Conservation (phyloP, 2,113 vertebrate genomes). For the Carettochelys insculpta region DNA sequence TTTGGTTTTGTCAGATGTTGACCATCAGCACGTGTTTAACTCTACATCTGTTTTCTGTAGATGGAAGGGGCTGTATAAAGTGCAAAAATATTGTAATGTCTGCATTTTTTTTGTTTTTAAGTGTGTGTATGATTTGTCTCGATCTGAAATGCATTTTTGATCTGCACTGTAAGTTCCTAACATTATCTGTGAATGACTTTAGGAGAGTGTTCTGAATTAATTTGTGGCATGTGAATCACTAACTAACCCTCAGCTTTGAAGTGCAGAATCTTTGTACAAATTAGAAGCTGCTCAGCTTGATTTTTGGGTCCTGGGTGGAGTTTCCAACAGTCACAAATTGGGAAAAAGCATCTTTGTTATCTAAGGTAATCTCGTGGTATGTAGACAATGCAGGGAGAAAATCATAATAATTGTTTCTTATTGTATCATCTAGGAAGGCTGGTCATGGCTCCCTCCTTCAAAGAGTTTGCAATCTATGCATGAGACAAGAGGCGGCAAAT, state of each 20-base stretch:
- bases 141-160: background rate
- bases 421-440: background rate
- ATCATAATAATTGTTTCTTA: background rate
- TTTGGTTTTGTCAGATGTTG: background rate
- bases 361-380: background rate
- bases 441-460: background rate
- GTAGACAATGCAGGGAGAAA: background rate
- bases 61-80: background rate
- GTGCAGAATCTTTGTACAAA: background rate
- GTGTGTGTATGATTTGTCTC: background rate
- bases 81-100: background rate
- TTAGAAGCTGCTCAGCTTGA: background rate
- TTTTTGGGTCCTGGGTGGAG: background rate
- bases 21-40: background rate
- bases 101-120: background rate
- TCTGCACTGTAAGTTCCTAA: background rate
- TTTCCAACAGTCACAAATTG: background rate
- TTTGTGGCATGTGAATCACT: background rate
- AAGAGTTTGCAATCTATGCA: background rate
- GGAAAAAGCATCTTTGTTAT: background rate
- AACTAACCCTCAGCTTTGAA: background rate
- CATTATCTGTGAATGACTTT: background rate
- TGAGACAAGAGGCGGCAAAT: background rate
- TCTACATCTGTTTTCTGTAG: background rate
- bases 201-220: background rate